These are phyloP conservation scores for Bombus haemorrhoidalis DNA, from an alignment of 1,140 invertebrate genomes.

Conservation along the genomic window DNA sequence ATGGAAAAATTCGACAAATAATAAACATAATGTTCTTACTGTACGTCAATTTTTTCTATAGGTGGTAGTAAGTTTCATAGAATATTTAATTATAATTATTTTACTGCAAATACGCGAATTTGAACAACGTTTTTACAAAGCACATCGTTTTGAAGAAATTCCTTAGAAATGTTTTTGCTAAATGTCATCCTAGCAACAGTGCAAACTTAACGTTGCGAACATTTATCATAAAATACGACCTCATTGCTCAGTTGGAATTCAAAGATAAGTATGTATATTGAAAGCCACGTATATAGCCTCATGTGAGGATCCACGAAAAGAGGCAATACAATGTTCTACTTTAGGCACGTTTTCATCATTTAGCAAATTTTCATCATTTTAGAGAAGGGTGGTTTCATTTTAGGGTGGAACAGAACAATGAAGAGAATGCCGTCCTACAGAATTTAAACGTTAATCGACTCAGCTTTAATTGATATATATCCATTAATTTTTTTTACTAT, in stretches of 20 bases:
- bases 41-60: background rate
- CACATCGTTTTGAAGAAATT: background rate
- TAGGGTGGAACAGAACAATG: background rate
- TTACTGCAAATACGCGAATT: background rate
- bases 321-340: background rate
- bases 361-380: conserved; percentile 10
- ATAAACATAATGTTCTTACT: background rate
- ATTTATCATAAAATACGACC: conserved; percentile 18
- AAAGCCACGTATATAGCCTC: background rate
- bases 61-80: background rate
- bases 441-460: background rate
- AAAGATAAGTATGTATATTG: background rate
- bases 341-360: background rate
- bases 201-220: background rate
- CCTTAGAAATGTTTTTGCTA: background rate
- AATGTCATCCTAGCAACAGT: background rate
- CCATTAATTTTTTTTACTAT: background rate
- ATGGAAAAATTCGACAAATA: background rate
- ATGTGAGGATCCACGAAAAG: background rate
- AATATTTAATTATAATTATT: background rate
- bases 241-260: background rate
- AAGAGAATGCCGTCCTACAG: background rate
- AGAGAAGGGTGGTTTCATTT: too few species aligned
- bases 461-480: background rate
- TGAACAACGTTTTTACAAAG: background rate